Evolutionary conservation across 2,888 invertebrate species (phyloP).

Genomic region (Odiellus spinosus): DNA sequence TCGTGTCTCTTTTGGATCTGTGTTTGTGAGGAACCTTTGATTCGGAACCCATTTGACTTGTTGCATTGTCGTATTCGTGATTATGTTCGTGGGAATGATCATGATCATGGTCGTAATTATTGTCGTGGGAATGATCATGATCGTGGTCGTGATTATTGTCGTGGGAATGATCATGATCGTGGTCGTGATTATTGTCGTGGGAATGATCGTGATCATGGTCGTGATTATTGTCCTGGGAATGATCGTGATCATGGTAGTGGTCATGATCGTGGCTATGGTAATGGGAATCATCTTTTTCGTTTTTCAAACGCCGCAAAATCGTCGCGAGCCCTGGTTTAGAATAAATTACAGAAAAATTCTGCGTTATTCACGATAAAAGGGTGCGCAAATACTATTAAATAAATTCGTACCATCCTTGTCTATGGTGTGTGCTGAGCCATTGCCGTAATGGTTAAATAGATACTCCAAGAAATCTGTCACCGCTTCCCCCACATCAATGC

Average conservation of each 20-base stretch:
- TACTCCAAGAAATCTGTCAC: constrained; percentile 11
- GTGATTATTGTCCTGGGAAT: constrained; percentile 8
- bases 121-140: constrained; percentile 9
- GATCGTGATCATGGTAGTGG: constrained; percentile 11
- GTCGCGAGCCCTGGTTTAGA: too few species aligned
- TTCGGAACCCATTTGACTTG: too few species aligned
- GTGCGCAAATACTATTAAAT: too few species aligned
- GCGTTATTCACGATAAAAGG: too few species aligned
- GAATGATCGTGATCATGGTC: constrained; percentile 10
- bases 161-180: constrained; percentile 10
- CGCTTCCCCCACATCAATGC: constrained; percentile 9
- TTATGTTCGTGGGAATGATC: constrained; percentile 8
- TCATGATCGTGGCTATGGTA: constrained; percentile 12
- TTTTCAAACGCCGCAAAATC: too few species aligned
- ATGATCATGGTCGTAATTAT: constrained; percentile 8
- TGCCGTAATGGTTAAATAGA: constrained; percentile 4
- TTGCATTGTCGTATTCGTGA: constrained; percentile 6
- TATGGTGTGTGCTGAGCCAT: too few species aligned
- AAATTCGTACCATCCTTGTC: too few species aligned
- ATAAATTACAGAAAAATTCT: too few species aligned
- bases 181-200: constrained; percentile 8
- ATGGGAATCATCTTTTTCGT: constrained; percentile 3
- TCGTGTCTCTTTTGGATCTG: too few species aligned
- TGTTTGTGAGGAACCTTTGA: too few species aligned
- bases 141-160: constrained; percentile 9